Evolutionary conservation across 35 echinoderm and acorn worm species (phyloP).

Genomic region (Stichopus chloronotus): DNA sequence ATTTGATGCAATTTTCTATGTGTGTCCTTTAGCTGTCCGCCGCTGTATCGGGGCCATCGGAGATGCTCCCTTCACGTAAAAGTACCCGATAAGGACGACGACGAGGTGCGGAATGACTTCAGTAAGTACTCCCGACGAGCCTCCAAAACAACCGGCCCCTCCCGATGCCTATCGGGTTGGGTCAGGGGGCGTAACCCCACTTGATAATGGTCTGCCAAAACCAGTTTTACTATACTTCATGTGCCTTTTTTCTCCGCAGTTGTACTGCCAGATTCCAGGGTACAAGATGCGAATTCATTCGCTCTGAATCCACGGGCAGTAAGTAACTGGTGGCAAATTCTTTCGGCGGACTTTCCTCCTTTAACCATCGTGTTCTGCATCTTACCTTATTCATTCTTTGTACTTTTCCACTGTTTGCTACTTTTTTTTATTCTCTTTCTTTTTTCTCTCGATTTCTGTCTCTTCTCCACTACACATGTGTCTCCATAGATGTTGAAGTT

Average conservation of each 20-base stretch:
- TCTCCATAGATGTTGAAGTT: conserved; percentile 49
- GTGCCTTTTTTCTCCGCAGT: conserved; percentile 50
- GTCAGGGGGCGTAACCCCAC: not conserved
- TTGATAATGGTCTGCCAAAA: not conserved
- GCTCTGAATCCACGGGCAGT: conserved; percentile 41
- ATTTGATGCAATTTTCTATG: conserved; percentile 43
- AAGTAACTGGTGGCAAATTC: conserved; percentile 37
- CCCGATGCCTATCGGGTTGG: not conserved
- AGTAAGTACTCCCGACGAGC: conserved; percentile 3
- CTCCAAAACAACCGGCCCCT: not conserved
- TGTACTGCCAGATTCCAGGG: conserved; percentile 26
- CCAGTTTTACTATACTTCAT: not conserved
- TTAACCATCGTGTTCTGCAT: conserved; percentile 55
- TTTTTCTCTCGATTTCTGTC: not conserved
- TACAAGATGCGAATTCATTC: conserved; percentile 47
- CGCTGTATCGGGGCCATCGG: conserved; percentile 10
- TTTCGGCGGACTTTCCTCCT: conserved; percentile 44
- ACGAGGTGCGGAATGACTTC: not conserved
- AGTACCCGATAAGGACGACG: not conserved
- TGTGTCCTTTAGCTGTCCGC: conserved; percentile 46
- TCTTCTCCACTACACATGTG: conserved; percentile 12
- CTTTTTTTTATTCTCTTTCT: not conserved
- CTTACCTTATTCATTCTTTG: conserved; percentile 39
- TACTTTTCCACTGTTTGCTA: conserved; percentile 15
- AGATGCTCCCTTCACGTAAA: conserved; percentile 13